phyloP scores from a whole-genome alignment of 2,888 invertebrate genomes.

The Cantharis flavilabris region DNA sequence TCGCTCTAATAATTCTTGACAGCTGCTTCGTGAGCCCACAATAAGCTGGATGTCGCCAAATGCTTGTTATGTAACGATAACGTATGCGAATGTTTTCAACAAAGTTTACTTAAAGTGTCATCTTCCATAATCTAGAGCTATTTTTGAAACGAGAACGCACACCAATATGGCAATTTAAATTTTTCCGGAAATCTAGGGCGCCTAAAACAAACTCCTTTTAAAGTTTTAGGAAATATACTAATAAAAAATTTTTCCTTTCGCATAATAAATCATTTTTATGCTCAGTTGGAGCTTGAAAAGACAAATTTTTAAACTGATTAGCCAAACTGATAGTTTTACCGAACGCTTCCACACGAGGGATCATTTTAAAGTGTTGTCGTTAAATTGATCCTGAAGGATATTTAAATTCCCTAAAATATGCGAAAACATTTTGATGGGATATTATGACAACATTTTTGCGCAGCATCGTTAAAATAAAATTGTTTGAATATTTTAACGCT shows the following conservation, averaged over 20 bases:
- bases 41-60: neutral
- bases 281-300: neutral
- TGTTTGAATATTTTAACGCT: neutral
- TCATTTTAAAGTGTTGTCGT: neutral
- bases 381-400: neutral
- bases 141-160: neutral
- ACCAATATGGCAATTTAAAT: neutral
- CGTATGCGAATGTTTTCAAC: neutral
- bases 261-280: neutral
- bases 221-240: too few species aligned
- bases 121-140: neutral
- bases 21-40: neutral
- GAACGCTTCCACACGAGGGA: neutral
- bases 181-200: neutral
- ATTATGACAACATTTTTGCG: neutral
- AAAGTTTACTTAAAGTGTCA: neutral
- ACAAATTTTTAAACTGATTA: neutral
- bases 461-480: neutral
- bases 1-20: neutral
- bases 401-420: neutral
- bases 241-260: neutral
- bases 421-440: neutral
- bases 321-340: neutral
- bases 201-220: neutral
- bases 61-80: neutral